Evolutionary conservation across 2,888 invertebrate species (phyloP).

Genomic region (Nudaria mundana): DNA sequence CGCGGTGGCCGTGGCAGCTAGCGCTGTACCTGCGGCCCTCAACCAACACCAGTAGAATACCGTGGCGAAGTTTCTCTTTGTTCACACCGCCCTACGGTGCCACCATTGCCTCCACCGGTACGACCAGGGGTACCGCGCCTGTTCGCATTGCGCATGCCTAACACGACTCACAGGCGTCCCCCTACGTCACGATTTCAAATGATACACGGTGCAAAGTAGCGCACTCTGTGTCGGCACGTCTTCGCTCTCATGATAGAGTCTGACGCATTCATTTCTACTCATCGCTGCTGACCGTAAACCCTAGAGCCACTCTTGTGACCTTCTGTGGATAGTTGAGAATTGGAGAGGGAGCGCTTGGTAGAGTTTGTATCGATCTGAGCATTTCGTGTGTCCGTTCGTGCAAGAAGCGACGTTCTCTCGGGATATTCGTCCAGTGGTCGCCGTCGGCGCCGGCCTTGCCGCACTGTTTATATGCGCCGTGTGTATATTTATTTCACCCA

Average conservation of each 20-base stretch:
- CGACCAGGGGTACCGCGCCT: constrained; percentile 52
- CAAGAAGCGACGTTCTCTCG: constrained; percentile 70
- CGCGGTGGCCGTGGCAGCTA: constrained; percentile 37
- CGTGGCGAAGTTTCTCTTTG: constrained; percentile 58
- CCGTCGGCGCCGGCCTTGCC: constrained; percentile 77
- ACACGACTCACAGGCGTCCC: constrained; percentile 54
- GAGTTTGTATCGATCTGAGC: constrained; percentile 71
- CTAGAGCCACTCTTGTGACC: constrained; percentile 23
- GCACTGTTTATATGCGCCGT: constrained; percentile 68
- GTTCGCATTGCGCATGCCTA: constrained; percentile 69
- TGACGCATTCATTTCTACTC: constrained; percentile 41
- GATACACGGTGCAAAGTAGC: constrained; percentile 56
- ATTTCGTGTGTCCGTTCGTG: constrained; percentile 66
- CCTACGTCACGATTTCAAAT: constrained; percentile 65
- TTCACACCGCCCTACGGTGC: constrained; percentile 51
- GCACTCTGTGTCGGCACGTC: constrained; percentile 47
- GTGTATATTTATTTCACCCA: constrained; percentile 60
- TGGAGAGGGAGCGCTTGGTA: constrained; percentile 66
- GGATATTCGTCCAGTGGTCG: constrained; percentile 74
- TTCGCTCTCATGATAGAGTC: constrained; percentile 42
- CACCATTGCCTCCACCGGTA: constrained; percentile 52
- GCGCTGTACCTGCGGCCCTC: constrained; percentile 46
- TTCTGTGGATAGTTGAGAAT: constrained; percentile 48
- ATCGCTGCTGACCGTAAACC: constrained; percentile 34
- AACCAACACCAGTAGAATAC: constrained; percentile 44